Percentiles rank a stretch among this genome's conserved stretches.
phyloP scores from a whole-genome alignment of 2,113 vertebrate species.

The Smithornis capensis region DNA sequence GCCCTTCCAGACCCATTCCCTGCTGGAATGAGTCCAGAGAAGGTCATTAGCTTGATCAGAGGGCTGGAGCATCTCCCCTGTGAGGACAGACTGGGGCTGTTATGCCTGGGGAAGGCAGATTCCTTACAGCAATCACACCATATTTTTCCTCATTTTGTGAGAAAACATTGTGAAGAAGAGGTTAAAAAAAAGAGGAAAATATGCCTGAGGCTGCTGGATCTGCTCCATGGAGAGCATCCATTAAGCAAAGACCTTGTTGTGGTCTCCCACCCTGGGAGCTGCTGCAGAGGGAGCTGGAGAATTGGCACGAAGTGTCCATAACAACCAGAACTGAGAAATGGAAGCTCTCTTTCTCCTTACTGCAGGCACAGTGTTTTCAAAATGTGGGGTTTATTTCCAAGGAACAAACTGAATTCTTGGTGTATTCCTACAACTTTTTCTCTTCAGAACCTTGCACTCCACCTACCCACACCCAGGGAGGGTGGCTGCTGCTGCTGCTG shows the following conservation, averaged over 20 bases:
- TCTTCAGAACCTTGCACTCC: not conserved
- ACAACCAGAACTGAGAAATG: slow-evolving; percentile 8
- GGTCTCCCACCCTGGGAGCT: not conserved
- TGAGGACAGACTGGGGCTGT: not conserved
- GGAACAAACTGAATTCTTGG: not conserved
- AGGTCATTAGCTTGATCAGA: not conserved
- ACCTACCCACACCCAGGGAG: not conserved
- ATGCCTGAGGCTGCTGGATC: not conserved
- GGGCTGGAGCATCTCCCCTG: not conserved
- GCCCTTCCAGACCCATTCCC: not conserved
- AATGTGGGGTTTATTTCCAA: not conserved
- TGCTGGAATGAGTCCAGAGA: not conserved
- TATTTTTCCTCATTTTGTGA: not conserved
- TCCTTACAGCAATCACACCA: not conserved
- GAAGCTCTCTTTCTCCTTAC: not conserved
- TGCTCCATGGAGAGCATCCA: not conserved
- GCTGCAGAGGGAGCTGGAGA: not conserved
- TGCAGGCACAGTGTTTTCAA: not conserved
- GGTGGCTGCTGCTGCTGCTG: not conserved
- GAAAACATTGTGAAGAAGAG: not conserved
- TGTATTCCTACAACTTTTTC: not conserved
- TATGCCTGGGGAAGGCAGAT: not conserved
- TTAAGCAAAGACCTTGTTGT: not conserved
- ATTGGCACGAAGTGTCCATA: not conserved
- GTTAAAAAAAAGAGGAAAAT: not conserved